A percentile compares a stretch with the other conserved stretches of the same genome.
phyloP scores from a whole-genome alignment of 1,140 invertebrate genomes.

The Theocolax elegans region DNA sequence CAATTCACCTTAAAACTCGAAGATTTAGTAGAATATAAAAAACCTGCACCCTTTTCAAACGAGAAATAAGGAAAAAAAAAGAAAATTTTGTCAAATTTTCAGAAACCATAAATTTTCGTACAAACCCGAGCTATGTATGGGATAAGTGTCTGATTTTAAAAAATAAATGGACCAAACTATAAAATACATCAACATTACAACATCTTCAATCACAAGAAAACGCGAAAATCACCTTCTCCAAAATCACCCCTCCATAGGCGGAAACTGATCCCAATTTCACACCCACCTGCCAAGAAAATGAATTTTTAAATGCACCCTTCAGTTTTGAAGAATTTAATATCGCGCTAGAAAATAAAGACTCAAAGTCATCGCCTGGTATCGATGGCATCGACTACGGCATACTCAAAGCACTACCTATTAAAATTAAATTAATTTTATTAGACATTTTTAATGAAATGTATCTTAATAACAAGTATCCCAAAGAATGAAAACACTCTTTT shows the following conservation, averaged over 20 bases:
- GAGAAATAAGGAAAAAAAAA: background rate
- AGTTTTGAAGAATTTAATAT: background rate
- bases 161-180: too few relatives aligned
- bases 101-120: background rate
- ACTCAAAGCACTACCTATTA: background rate
- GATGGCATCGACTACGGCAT: too few relatives aligned
- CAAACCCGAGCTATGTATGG: background rate
- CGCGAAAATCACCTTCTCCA: background rate
- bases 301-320: background rate
- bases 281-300: background rate
- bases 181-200: background rate
- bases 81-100: background rate
- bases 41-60: background rate
- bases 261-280: background rate
- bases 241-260: background rate
- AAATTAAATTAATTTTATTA: background rate
- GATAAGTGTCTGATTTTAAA: too few relatives aligned
- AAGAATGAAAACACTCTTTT: conserved; percentile 23
- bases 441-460: conserved; percentile 37
- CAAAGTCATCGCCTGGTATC: too few relatives aligned
- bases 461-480: conserved; percentile 6
- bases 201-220: background rate
- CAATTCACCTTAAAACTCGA: background rate
- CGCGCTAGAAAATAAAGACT: background rate
- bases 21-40: background rate